A percentile compares a stretch with the other conserved stretches of the same genome.
phyloP scores from a whole-genome alignment of 2,888 invertebrate genomes.

The Hybos culiciformis region DNA sequence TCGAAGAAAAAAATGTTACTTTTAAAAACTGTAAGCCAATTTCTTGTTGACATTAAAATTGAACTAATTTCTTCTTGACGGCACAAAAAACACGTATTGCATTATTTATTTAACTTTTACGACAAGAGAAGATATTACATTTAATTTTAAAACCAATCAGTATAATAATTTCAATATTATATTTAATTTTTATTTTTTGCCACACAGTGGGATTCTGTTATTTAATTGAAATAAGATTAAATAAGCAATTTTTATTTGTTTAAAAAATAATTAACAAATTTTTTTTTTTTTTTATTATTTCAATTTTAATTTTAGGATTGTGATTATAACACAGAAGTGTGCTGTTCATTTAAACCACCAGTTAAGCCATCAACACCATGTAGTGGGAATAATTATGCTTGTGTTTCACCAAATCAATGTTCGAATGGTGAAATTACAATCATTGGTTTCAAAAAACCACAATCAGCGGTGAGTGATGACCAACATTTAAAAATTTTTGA shows the following conservation, averaged over 20 bases:
- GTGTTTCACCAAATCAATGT: slow-evolving; percentile 29
- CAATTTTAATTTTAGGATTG: slow-evolving; percentile 35
- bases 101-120: too few species aligned
- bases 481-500: too few species aligned
- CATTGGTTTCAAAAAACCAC: slow-evolving; percentile 25
- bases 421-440: slow-evolving; percentile 28
- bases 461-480: slow-evolving; percentile 9
- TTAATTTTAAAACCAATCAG: too few species aligned
- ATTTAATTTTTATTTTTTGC: too few species aligned
- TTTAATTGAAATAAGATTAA: neutral
- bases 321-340: slow-evolving; percentile 32
- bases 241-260: neutral
- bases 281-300: slow-evolving; percentile 18
- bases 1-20: too few species aligned
- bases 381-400: slow-evolving; percentile 25
- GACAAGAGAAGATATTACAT: too few species aligned
- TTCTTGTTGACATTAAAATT: too few species aligned
- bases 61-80: too few species aligned
- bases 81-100: too few species aligned
- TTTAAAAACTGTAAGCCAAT: too few species aligned
- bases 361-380: slow-evolving; percentile 21
- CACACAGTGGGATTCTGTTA: neutral
- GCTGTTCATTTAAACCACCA: slow-evolving; percentile 32
- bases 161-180: too few species aligned
- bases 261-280: neutral